Evolutionary conservation across 1,140 invertebrate genomes (phyloP).

Genomic region (Melitaea cinxia): DNA sequence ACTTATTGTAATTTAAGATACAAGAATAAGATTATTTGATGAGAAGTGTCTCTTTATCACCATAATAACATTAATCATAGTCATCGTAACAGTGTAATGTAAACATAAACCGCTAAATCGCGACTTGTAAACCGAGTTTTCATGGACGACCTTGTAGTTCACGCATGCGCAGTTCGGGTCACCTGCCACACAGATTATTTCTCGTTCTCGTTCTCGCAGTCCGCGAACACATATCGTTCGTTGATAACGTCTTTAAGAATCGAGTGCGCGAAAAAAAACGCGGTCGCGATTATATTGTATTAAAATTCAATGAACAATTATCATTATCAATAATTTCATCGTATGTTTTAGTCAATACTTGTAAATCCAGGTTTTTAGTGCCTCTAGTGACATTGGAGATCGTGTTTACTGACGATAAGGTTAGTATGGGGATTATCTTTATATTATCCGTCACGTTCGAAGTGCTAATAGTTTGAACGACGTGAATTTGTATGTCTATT

Average conservation of each 20-base stretch:
- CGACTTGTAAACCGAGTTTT: constrained; percentile 25
- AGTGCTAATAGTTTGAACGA: constrained; percentile 49
- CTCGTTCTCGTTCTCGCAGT: constrained; percentile 48
- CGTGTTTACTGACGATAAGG: constrained; percentile 34
- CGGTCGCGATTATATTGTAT: constrained; percentile 42
- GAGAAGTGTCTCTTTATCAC: too few relatives aligned
- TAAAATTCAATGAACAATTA: constrained; percentile 13
- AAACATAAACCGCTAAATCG: constrained; percentile 16
- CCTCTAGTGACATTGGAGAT: not conserved
- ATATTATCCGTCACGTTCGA: constrained; percentile 57
- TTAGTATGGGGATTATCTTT: constrained; percentile 41
- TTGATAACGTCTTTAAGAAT: constrained; percentile 35
- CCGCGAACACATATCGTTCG: constrained; percentile 50
- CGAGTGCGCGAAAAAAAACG: constrained; percentile 36
- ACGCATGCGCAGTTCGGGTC: constrained; percentile 42
- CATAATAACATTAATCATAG: too few relatives aligned
- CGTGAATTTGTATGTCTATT: constrained; percentile 3
- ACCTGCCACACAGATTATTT: constrained; percentile 39
- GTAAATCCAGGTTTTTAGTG: not conserved
- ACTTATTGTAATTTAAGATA: too few relatives aligned
- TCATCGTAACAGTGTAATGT: not conserved
- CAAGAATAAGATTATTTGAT: too few relatives aligned
- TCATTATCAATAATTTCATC: not conserved
- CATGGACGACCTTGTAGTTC: constrained; percentile 55
- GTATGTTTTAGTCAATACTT: not conserved